Evolutionary conservation across 2,888 invertebrate genomes (phyloP).

Genomic region (Scelioninae gen. 1): DNA sequence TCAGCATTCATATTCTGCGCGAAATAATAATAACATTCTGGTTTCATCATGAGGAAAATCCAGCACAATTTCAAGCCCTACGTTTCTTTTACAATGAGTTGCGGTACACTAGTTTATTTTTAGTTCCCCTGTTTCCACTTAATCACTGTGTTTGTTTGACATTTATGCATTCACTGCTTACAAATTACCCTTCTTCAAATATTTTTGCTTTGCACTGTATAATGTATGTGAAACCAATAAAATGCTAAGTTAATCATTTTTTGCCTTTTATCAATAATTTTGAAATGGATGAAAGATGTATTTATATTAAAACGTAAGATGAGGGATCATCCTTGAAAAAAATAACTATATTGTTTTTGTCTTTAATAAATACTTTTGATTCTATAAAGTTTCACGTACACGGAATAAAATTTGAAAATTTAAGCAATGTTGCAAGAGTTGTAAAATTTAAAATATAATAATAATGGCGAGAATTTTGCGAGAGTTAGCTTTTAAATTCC

Average conservation of each 20-base stretch:
- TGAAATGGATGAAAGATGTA: no score
- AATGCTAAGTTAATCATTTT: background rate
- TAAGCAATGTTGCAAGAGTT: no score
- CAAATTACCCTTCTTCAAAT: slow-evolving; percentile 39
- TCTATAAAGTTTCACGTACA: no score
- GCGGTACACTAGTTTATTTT: slow-evolving; percentile 26
- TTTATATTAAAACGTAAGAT: no score
- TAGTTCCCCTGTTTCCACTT: slow-evolving; percentile 44
- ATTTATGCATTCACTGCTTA: slow-evolving; percentile 29
- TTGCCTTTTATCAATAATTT: background rate
- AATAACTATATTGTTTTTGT: no score
- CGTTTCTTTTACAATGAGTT: slow-evolving; percentile 16
- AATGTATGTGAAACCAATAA: slow-evolving; percentile 22
- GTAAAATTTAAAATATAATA: no score
- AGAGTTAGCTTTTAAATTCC: no score
- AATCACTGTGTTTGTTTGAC: slow-evolving; percentile 48
- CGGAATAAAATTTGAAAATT: no score
- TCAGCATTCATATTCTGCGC: background rate
- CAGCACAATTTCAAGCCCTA: slow-evolving; percentile 12
- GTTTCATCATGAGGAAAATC: slow-evolving; percentile 30
- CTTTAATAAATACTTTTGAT: no score
- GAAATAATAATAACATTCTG: slow-evolving; percentile 34
- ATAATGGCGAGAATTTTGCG: no score
- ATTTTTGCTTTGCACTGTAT: slow-evolving; percentile 23
- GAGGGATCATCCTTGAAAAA: no score